Evolutionary conservation across 2,888 invertebrate genomes (phyloP).

Genomic region (Eristalinus aeneus): DNA sequence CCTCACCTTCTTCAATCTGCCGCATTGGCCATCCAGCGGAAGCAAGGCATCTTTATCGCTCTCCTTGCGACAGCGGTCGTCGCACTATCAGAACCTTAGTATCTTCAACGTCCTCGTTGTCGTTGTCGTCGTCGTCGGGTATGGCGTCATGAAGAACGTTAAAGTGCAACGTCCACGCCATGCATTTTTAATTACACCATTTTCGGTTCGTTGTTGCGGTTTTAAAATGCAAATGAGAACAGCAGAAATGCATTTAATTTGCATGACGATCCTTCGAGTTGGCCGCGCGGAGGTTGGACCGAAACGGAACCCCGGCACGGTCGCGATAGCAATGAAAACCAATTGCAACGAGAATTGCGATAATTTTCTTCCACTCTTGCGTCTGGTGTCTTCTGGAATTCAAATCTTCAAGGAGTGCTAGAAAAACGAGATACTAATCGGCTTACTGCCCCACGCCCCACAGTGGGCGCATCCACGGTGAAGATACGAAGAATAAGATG

Average conservation of each 20-base stretch:
- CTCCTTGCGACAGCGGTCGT: constrained; percentile 48
- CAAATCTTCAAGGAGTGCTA: constrained; percentile 14
- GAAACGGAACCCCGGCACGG: neutral
- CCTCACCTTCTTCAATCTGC: constrained; percentile 49
- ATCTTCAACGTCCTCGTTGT: constrained; percentile 25
- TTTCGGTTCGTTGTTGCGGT: constrained; percentile 63
- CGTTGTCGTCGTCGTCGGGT: constrained; percentile 12
- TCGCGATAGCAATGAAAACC: constrained; percentile 57
- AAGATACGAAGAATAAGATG: constrained; percentile 5
- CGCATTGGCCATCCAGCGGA: constrained; percentile 11
- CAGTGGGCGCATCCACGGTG: neutral
- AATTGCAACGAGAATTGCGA: constrained; percentile 34
- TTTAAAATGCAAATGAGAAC: constrained; percentile 75
- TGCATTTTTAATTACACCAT: constrained; percentile 70
- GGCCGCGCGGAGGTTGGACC: neutral
- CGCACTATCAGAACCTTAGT: constrained; percentile 40
- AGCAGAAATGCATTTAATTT: constrained; percentile 76
- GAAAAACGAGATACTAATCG: constrained; percentile 31
- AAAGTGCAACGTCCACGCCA: constrained; percentile 63
- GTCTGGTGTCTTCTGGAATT: constrained; percentile 23
- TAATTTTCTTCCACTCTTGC: constrained; percentile 44
- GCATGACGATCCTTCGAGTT: constrained; percentile 72
- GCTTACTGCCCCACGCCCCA: constrained; percentile 23
- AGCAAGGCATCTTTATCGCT: constrained; percentile 5
- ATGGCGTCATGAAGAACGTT: constrained; percentile 2